These are phyloP conservation scores for Anas georgica DNA, from an alignment of 2,797 vertebrate species.

Conservation along the genomic window DNA sequence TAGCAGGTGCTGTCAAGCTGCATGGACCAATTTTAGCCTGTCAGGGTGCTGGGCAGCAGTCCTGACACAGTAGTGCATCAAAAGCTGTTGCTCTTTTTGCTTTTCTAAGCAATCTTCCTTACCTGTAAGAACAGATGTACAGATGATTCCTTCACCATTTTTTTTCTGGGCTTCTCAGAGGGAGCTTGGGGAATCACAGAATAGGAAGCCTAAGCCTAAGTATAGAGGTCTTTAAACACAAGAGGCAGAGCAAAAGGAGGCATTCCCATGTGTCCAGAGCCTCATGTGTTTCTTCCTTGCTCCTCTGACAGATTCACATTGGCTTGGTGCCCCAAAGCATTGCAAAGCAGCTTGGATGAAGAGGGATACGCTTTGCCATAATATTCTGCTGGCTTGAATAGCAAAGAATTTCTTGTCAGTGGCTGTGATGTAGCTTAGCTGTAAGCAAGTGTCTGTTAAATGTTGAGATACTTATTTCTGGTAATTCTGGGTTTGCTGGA, in stretches of 20 bases:
- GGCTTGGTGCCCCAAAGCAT: background rate
- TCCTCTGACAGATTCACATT: background rate
- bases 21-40: background rate
- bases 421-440: background rate
- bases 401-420: background rate
- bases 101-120: conserved; percentile 9
- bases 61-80: background rate
- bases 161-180: background rate
- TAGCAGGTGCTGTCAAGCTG: background rate
- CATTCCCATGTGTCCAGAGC: background rate
- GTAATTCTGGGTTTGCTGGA: background rate
- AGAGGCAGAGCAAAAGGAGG: background rate
- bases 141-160: background rate
- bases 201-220: background rate
- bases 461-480: background rate
- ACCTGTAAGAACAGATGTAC: background rate
- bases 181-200: background rate
- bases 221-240: background rate
- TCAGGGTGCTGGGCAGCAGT: background rate
- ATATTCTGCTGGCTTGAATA: background rate
- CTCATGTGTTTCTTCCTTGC: background rate
- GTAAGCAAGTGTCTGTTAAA: background rate
- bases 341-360: background rate
- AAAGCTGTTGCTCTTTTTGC: background rate
- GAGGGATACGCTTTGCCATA: background rate